A percentile compares a stretch with the other conserved stretches of the same genome.
Evolutionary conservation across 2,797 vertebrate species (phyloP).

Genomic region (Myripristis murdjan): DNA sequence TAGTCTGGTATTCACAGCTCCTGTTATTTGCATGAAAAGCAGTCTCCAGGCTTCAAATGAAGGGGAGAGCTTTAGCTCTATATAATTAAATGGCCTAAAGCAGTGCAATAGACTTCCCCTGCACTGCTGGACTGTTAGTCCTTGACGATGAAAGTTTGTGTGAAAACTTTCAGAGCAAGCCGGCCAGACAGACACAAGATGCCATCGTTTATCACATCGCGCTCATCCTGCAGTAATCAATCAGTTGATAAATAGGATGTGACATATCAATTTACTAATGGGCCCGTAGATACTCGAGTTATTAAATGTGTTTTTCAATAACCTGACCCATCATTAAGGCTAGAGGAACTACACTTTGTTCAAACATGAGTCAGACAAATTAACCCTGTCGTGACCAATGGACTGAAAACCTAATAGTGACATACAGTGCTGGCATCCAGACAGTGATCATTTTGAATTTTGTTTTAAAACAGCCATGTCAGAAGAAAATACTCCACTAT

Average conservation of each 20-base stretch:
- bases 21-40: conserved; percentile 39
- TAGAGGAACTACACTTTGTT: conserved; percentile 22
- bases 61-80: neutral
- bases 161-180: conserved; percentile 30
- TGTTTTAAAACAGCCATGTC: neutral
- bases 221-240: conserved; percentile 56
- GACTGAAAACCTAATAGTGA: neutral
- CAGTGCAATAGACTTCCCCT: conserved; percentile 4
- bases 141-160: conserved; percentile 26
- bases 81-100: conserved; percentile 52
- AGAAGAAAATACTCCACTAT: neutral
- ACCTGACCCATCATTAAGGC: conserved; percentile 37
- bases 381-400: conserved; percentile 3
- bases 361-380: conserved; percentile 27
- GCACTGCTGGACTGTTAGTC: conserved; percentile 8
- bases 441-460: neutral
- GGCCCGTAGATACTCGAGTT: conserved; percentile 30
- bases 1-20: conserved; percentile 26
- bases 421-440: too few relatives aligned
- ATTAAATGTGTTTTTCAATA: conserved; percentile 52
- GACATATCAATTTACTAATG: conserved; percentile 58
- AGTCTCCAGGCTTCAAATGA: conserved; percentile 24
- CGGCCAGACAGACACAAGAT: conserved; percentile 23
- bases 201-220: conserved; percentile 60
- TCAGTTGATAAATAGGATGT: conserved; percentile 63